Evolutionary conservation across 2,797 vertebrate genomes (phyloP), one percentile per base, ranked within the genome.

Genomic region (Poliocrania exsul): DNA sequence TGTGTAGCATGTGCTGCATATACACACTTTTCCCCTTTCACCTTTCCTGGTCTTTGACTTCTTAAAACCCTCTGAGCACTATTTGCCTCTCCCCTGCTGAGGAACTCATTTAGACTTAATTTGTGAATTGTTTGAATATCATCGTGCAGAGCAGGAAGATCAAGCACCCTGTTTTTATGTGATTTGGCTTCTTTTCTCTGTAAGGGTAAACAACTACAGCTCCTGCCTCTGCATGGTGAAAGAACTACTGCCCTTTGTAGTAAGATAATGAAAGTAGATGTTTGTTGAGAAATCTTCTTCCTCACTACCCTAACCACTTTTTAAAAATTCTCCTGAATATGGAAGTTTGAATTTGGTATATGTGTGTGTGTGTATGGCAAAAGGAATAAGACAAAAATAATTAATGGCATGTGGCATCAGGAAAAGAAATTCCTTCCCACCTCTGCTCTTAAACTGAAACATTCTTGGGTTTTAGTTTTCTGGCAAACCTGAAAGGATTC

Each of bases 401-500:
- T 67, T 16, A 1, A 2, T 82, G 79, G 67, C 28, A 62, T 66
- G 58, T 86, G 82, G 70, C 80, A 88, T 62, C 42, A 90, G 46
- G 62, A 80, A 77, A 92, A 92, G 40, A 29, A 20, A 95, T 94
- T 95, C 69, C n/a, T 92, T 95, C 75, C 40, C 57, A 85, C 21
- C 21, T 29, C 38, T 93, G 5, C 73, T 81, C 92, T 95, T 91
- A 90, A 90, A 86, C 60, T 66, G 89, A 95, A 94, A 88, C 66
- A 50, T 95, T 94, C 56, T 81, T 91, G 77, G 28, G 28, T 94
- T 97, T 97, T 77, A 97, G 87, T 79, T 91, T 91, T 94, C 64
- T 93, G 93, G 82, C 93, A 96, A 90, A 92, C 42, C 46, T 91
- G 91, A 93, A 93, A 91, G 67, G 82, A 81, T 91, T 92, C 19